phyloP scores from a whole-genome alignment of 2,888 invertebrate species.

The Trichacis sp. region DNA sequence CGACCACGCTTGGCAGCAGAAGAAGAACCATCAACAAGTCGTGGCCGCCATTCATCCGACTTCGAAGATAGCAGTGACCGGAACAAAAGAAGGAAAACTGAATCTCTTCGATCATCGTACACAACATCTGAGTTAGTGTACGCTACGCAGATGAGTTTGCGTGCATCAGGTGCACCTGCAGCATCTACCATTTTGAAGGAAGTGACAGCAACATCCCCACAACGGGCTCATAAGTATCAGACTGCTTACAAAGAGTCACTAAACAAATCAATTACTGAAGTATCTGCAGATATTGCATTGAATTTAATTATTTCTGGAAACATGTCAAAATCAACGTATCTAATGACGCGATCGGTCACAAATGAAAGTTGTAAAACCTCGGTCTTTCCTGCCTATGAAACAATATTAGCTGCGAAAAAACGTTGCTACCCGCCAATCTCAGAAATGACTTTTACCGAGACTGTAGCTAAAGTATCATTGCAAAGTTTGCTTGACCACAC shows the following conservation, averaged over 20 bases:
- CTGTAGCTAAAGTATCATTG: slow-evolving; percentile 12
- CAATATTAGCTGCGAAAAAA: slow-evolving; percentile 15
- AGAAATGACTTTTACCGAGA: slow-evolving; percentile 17
- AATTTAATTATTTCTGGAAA: slow-evolving; percentile 7
- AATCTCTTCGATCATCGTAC: background rate
- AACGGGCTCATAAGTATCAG: slow-evolving; percentile 1
- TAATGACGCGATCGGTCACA: background rate
- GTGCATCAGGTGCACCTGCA: background rate
- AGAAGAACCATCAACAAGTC: no score
- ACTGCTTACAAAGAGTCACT: no score
- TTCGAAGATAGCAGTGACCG: slow-evolving; percentile 10
- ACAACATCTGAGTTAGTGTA: background rate
- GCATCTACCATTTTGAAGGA: slow-evolving; percentile 7
- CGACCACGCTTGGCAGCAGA: no score
- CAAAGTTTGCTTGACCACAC: slow-evolving; percentile 8
- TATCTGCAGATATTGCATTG: slow-evolving; percentile 10
- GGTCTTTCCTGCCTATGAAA: slow-evolving; percentile 13
- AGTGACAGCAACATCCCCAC: background rate
- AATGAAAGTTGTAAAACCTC: slow-evolving; percentile 13
- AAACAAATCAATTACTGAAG: background rate
- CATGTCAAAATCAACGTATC: slow-evolving; percentile 8
- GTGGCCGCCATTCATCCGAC: background rate
- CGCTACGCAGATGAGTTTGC: slow-evolving; percentile 16
- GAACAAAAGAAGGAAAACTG: slow-evolving; percentile 7
- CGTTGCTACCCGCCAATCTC: slow-evolving; percentile 10